phyloP scores from a whole-genome alignment of 1,140 invertebrate genomes.

The Zaprionus nigranus region DNA sequence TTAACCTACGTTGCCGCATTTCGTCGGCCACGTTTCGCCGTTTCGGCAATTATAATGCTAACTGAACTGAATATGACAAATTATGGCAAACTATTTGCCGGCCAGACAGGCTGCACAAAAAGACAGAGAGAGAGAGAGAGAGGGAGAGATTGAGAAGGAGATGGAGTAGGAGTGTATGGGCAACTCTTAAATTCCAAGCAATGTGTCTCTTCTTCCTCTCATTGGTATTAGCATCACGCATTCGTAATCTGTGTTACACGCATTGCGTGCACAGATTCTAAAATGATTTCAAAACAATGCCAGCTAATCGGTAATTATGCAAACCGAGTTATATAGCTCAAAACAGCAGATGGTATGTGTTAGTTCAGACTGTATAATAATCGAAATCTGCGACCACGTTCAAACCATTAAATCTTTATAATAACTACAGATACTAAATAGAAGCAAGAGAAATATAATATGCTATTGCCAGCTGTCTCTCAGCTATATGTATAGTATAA shows the following conservation, averaged over 20 bases:
- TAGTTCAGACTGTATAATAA: background rate
- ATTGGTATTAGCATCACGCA: constrained; percentile 75
- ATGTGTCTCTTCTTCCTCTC: background rate
- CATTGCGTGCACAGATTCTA: constrained; percentile 67
- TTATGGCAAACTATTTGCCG: constrained; percentile 41
- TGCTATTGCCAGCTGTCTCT: background rate
- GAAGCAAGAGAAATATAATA: background rate
- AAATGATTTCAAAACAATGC: constrained; percentile 48
- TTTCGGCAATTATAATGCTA: constrained; percentile 69
- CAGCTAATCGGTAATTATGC: constrained; percentile 29
- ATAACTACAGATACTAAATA: background rate
- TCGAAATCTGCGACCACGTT: background rate
- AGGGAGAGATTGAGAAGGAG: background rate
- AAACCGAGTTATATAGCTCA: background rate
- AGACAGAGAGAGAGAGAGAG: background rate
- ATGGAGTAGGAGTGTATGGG: background rate
- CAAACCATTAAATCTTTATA: background rate
- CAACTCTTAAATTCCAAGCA: background rate
- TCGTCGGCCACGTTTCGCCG: constrained; percentile 8
- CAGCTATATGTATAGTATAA: too few relatives aligned
- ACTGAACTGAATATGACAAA: constrained; percentile 79
- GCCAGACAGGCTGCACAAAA: background rate
- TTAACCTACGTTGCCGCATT: constrained; percentile 1
- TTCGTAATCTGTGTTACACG: constrained; percentile 66
- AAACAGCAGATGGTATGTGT: background rate